These are phyloP conservation scores for Pandemis corylana DNA, from an alignment of 2,888 invertebrate genomes.

Conservation along the genomic window DNA sequence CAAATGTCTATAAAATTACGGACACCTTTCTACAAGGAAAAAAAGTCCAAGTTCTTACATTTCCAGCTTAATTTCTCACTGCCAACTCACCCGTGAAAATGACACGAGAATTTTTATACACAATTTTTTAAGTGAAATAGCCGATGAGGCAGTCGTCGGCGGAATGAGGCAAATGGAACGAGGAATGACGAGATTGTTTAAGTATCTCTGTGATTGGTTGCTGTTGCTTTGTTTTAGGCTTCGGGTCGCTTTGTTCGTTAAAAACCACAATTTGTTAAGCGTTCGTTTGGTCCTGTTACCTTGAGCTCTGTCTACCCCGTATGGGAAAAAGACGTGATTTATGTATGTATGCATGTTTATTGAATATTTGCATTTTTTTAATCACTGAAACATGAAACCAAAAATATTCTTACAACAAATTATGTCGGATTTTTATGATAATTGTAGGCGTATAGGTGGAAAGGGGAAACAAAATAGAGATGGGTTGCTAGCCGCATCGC, in stretches of 20 bases:
- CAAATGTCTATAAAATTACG: slow-evolving; percentile 49
- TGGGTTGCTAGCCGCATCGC: too few relatives aligned
- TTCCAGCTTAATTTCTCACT: slow-evolving; percentile 43
- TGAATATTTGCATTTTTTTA: too few relatives aligned
- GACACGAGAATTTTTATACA: slow-evolving; percentile 6
- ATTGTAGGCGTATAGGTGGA: too few relatives aligned
- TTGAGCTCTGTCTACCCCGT: too few relatives aligned
- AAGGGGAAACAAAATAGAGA: too few relatives aligned
- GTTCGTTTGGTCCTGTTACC: too few relatives aligned
- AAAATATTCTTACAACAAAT: too few relatives aligned
- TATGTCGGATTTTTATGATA: too few relatives aligned
- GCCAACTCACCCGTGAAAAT: slow-evolving; percentile 30
- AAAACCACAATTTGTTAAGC: background rate
- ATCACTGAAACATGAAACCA: too few relatives aligned
- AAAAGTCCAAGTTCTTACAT: slow-evolving; percentile 34
- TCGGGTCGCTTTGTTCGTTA: background rate
- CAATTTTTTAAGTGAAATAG: slow-evolving; percentile 4
- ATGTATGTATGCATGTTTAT: too few relatives aligned
- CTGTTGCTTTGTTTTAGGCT: background rate
- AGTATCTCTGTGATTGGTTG: background rate
- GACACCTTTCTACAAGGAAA: slow-evolving; percentile 45
- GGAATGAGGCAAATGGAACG: slow-evolving; percentile 1
- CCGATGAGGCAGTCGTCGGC: background rate
- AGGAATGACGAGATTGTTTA: slow-evolving; percentile 5
- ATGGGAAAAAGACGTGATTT: too few relatives aligned